Percentiles rank a stretch among this genome's conserved stretches.
Conservation (phyloP, 1,140 invertebrate genomes). For the Copidosoma floridanum region DNA sequence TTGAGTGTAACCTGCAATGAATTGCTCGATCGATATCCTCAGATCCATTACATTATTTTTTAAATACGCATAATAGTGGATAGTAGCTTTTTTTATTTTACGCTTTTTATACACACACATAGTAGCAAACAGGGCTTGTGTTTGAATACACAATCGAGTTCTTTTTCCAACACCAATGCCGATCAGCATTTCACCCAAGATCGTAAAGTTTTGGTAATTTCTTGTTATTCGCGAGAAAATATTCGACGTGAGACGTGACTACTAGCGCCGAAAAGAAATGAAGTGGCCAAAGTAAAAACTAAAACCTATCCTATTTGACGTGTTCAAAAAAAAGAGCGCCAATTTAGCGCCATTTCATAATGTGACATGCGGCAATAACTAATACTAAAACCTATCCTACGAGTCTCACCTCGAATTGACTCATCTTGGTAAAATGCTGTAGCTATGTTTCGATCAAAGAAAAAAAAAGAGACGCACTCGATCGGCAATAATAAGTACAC, state of each 20-base stretch:
- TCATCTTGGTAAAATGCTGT: slow-evolving; percentile 1
- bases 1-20: too few species aligned
- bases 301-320: too few species aligned
- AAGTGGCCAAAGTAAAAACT: too few species aligned
- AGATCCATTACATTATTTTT: slow-evolving; percentile 16
- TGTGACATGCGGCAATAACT: too few species aligned
- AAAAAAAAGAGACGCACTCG: not conserved
- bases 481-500: too few species aligned
- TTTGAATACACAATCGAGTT: slow-evolving; percentile 7
- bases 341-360: too few species aligned
- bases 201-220: not conserved
- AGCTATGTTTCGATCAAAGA: not conserved
- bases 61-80: slow-evolving; percentile 1
- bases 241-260: too few species aligned
- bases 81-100: slow-evolving; percentile 23
- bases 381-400: too few species aligned
- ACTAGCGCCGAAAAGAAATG: too few species aligned
- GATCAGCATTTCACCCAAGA: slow-evolving; percentile 14
- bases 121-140: slow-evolving; percentile 3
- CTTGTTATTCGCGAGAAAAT: too few species aligned
- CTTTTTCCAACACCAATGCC: slow-evolving; percentile 22
- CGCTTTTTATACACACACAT: slow-evolving; percentile 8
- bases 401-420: too few species aligned
- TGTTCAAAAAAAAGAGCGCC: too few species aligned
- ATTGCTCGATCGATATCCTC: slow-evolving; percentile 13